These are phyloP conservation scores for Premnoplex brunnescens DNA, from an alignment of 2,797 vertebrate species.

Conservation along the genomic window DNA sequence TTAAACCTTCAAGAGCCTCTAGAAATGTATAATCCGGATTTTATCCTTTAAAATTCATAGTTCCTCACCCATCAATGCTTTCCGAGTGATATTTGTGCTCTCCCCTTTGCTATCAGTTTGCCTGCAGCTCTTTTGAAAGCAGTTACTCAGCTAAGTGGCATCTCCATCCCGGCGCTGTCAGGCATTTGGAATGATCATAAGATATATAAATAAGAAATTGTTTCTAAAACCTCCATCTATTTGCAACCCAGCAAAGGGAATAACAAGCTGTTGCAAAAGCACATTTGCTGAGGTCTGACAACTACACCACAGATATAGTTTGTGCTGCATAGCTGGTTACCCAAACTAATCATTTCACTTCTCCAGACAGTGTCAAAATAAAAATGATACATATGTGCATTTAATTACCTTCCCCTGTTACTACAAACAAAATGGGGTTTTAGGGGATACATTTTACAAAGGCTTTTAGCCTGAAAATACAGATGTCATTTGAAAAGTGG, in stretches of 20 bases:
- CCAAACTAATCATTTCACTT: neutral
- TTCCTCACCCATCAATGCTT: neutral
- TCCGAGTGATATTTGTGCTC: neutral
- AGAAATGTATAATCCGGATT: neutral
- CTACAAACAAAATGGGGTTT: neutral
- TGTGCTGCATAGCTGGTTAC: neutral
- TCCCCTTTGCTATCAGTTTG: neutral
- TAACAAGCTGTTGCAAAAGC: slow-evolving; percentile 1
- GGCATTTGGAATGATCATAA: neutral
- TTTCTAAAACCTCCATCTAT: slow-evolving; percentile 18
- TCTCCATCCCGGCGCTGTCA: neutral
- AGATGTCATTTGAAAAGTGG: neutral
- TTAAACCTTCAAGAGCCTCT: slow-evolving; percentile 35
- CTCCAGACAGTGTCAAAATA: neutral
- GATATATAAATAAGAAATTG: slow-evolving; percentile 3
- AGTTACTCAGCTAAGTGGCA: neutral
- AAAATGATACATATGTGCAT: neutral
- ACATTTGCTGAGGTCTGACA: slow-evolving; percentile 13
- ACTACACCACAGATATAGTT: neutral
- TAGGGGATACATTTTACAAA: neutral
- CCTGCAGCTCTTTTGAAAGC: neutral
- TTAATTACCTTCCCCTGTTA: slow-evolving; percentile 11
- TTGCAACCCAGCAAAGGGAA: neutral
- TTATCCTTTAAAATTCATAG: neutral
- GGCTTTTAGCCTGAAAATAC: neutral